These are phyloP conservation scores for Cygnus atratus DNA, from an alignment of 2,113 vertebrate species.

Conservation along the genomic window DNA sequence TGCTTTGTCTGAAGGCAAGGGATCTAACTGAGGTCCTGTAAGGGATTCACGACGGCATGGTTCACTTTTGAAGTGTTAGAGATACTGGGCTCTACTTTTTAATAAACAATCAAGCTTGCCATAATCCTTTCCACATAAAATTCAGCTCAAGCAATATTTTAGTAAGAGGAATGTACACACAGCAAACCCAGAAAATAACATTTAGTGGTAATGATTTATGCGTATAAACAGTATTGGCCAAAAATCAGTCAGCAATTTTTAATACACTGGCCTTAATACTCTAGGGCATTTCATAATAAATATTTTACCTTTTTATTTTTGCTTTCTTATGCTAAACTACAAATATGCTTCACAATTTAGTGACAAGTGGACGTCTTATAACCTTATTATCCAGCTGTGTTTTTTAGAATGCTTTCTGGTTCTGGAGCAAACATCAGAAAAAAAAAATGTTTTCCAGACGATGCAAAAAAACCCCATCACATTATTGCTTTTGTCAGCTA, in stretches of 20 bases:
- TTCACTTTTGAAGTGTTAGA: background rate
- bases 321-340: background rate
- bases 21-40: fast-evolving
- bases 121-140: background rate
- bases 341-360: background rate
- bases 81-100: background rate
- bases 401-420: background rate
- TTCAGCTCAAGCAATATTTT: background rate
- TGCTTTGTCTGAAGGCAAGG: background rate
- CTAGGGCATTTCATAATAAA: background rate
- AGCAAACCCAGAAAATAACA: background rate
- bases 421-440: background rate
- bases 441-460: background rate
- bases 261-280: background rate
- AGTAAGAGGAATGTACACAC: background rate
- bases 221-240: background rate
- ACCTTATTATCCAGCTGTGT: background rate
- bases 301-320: background rate
- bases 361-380: background rate
- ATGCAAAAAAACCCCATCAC: fast-evolving
- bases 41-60: background rate
- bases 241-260: background rate
- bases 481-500: background rate
- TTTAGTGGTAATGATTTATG: background rate
- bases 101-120: background rate